Conservation (phyloP, 2,113 vertebrate genomes). For the Lophura nycthemera region DNA sequence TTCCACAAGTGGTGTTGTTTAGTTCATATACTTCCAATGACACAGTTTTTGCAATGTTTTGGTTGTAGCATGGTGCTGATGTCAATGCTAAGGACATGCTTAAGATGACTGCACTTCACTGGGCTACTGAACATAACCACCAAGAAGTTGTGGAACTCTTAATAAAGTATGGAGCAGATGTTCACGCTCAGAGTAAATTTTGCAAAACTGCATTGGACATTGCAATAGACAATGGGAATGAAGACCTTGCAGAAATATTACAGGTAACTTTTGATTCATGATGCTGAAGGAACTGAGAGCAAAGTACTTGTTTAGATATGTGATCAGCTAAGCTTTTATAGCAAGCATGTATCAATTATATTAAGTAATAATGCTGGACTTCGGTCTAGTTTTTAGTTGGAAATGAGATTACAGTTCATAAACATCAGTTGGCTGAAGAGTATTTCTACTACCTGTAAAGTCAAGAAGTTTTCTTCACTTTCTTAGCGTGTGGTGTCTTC, state of each 20-base stretch:
- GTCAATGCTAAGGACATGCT: slow-evolving; percentile 92
- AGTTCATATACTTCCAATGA: neutral
- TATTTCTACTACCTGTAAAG: neutral
- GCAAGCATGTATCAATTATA: neutral
- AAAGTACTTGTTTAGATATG: neutral
- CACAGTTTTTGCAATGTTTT: slow-evolving; percentile 1
- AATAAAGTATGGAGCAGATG: slow-evolving; percentile 89
- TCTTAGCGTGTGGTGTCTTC: neutral
- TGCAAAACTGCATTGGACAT: slow-evolving; percentile 90
- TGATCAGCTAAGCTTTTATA: neutral
- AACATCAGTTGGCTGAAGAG: neutral
- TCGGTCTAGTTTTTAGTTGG: neutral
- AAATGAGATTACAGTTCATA: neutral
- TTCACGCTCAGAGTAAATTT: slow-evolving; percentile 90
- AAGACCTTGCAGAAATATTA: slow-evolving; percentile 88
- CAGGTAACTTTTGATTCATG: slow-evolving; percentile 79
- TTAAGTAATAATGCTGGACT: neutral
- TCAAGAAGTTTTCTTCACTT: neutral
- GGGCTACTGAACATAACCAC: slow-evolving; percentile 88
- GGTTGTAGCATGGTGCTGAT: slow-evolving; percentile 86
- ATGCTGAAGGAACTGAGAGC: neutral
- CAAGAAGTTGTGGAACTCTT: slow-evolving; percentile 88
- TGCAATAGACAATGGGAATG: slow-evolving; percentile 87
- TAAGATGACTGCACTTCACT: slow-evolving; percentile 92
- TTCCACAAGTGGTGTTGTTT: neutral